Percentiles rank a stretch among this genome's conserved stretches.
Conservation (phyloP, 2,888 invertebrate species). For the Escarpia spicata region DNA sequence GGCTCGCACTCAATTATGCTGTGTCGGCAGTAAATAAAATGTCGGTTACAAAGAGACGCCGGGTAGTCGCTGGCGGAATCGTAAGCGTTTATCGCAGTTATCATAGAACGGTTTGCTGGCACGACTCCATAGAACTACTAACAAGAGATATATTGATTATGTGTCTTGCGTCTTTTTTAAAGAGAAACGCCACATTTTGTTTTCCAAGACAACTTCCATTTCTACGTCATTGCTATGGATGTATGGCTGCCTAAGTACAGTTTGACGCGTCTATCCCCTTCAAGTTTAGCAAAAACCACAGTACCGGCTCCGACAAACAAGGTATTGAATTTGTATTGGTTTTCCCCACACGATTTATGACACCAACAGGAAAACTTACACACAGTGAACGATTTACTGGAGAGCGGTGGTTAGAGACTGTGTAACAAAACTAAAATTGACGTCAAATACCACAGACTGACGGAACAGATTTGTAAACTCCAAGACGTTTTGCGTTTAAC, state of each 20-base stretch:
- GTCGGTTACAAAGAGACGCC: not conserved
- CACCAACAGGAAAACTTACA: too few relatives aligned
- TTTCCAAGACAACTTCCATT: not conserved
- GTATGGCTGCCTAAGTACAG: not conserved
- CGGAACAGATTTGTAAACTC: too few relatives aligned
- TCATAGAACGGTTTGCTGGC: not conserved
- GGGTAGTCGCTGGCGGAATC: not conserved
- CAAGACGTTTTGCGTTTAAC: too few relatives aligned
- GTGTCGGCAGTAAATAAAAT: not conserved
- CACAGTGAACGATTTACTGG: too few relatives aligned
- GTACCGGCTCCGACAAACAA: too few relatives aligned
- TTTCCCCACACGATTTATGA: too few relatives aligned
- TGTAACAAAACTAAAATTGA: too few relatives aligned
- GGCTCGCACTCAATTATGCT: not conserved
- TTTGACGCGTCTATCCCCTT: not conserved
- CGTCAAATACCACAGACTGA: too few relatives aligned
- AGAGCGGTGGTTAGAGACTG: too few relatives aligned
- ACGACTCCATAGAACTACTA: not conserved
- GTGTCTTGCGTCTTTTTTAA: not conserved
- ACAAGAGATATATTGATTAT: not conserved
- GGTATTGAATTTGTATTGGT: too few relatives aligned
- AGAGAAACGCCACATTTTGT: not conserved
- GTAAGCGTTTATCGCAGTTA: not conserved
- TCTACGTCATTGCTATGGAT: not conserved
- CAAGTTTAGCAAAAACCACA: too few relatives aligned